Percentiles rank a stretch among this genome's conserved stretches.
These are phyloP conservation scores for Sterna hirundo DNA, from an alignment of 2,113 vertebrate species.

Conservation along the genomic window DNA sequence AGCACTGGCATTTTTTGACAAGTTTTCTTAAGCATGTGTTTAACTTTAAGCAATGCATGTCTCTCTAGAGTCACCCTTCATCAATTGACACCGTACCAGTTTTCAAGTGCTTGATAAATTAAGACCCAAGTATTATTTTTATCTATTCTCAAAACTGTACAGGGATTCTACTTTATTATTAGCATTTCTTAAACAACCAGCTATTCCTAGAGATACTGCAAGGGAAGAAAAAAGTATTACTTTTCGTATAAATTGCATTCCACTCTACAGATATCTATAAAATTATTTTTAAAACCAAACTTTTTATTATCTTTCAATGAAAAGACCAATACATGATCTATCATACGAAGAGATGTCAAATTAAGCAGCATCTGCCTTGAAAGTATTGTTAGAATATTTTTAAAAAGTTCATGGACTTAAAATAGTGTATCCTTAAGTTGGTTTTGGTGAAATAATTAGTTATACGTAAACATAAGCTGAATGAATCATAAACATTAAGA, in stretches of 20 bases:
- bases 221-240: not conserved
- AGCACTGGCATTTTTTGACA: accelerated
- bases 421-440: not conserved
- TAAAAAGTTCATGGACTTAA: not conserved
- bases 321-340: not conserved
- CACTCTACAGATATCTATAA: not conserved
- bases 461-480: not conserved
- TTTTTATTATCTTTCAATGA: not conserved
- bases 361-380: not conserved
- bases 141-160: not conserved
- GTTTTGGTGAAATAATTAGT: not conserved
- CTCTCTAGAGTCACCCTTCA: not conserved
- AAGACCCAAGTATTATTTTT: not conserved
- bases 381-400: not conserved
- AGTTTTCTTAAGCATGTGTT: not conserved
- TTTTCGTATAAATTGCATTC: not conserved
- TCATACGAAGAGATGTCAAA: not conserved
- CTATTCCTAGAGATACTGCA: not conserved
- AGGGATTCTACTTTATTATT: not conserved
- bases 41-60: accelerated
- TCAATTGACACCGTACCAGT: not conserved
- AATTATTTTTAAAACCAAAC: accelerated
- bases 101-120: not conserved
- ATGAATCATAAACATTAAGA: not conserved
- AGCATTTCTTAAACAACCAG: not conserved